Base-by-base conservation (phyloP, 2,888 invertebrate species). In the Dromius quadrimaculatus region DNA sequence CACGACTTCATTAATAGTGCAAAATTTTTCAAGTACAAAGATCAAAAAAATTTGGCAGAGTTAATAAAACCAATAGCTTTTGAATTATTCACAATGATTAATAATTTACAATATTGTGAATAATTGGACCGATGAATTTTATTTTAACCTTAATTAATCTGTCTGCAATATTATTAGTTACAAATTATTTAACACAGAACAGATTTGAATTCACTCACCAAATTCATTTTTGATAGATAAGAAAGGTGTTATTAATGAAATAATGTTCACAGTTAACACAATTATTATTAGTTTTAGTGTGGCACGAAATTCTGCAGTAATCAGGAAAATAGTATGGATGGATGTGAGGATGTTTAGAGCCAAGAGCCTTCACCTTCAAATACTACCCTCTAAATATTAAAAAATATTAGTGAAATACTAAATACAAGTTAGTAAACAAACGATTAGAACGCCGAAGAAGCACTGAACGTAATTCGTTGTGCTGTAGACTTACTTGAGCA, bases 331-430 rank as follows among this genome's bases (percentile, higher is more conserved):
- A 66, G 57, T 23, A 15, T 57, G 57, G 19, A 68, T 45, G 34
- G 68, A 43, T 59, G 38, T n/a, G 32, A 59, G 68, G 68, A 68
- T 41, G 36, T 41, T 59, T 59, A 66, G 68, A 68, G 68, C 68
- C 15, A 32, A 59, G 68, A 68, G 68, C 68, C 54, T 54, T 54
- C 66, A 66, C 66, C 68, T 59, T 43, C n/a, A 11, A 17, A n/a
- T 57, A 59, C 34, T 34, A 64, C 15, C 34, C 50, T 28, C 28
- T 28, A 54, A 54, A 47, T 47, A 47, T 8, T 13, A 15, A 28
- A 28, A 50, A 54, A 13, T 54, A 28, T 54, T 54, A 54, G 13
- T 41, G n/a, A 9, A 28, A 28, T 28, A 23, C 50, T 54, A 54
- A 54, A 54, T 23, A 54, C 50, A 54, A 28, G 15, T 54, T 54